phyloP scores from a whole-genome alignment of 2,797 vertebrate genomes.

The Heliangelus exortis region DNA sequence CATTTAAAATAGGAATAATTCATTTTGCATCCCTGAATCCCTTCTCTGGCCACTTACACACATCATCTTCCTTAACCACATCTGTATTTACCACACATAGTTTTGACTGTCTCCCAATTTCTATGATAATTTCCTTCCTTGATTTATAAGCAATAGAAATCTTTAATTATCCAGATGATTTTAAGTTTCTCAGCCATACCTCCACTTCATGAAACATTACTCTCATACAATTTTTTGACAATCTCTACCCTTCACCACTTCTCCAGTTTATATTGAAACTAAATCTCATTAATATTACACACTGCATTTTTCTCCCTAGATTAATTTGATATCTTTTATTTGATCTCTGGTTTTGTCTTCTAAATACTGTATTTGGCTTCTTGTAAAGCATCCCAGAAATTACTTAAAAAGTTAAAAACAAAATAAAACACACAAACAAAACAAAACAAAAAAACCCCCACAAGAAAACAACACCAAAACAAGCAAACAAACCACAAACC shows the following conservation, averaged over 20 bases:
- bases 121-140: conserved; percentile 58
- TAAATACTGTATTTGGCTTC: not conserved
- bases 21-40: not conserved
- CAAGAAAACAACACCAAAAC: too few relatives aligned
- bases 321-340: conserved; percentile 9
- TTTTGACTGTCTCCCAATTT: conserved; percentile 23
- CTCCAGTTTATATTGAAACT: not conserved
- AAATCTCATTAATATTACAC: not conserved
- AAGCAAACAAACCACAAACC: too few relatives aligned
- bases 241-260: not conserved
- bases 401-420: not conserved
- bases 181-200: conserved; percentile 57
- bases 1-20: not conserved
- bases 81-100: conserved; percentile 24
- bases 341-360: conserved; percentile 5
- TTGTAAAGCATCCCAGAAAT: not conserved
- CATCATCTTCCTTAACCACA: not conserved
- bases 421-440: too few relatives aligned
- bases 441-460: too few relatives aligned
- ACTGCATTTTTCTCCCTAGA: not conserved
- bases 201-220: conserved; percentile 51
- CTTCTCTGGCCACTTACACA: not conserved
- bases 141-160: conserved; percentile 45
- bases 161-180: conserved; percentile 65
- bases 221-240: conserved; percentile 12